phyloP scores from a whole-genome alignment of 2,113 vertebrate genomes.

The Elachura formosa region DNA sequence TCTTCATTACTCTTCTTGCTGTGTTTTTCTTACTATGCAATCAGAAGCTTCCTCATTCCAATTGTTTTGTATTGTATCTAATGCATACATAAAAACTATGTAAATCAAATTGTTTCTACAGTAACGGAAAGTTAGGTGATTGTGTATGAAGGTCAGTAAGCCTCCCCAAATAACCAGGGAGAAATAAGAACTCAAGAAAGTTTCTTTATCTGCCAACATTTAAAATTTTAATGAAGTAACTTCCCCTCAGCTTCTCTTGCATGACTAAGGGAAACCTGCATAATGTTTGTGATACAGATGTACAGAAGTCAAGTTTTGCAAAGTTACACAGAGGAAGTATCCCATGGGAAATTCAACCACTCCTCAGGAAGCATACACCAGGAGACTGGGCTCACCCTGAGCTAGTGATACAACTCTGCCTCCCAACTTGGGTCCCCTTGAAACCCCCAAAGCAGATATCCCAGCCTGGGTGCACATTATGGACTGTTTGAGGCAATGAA shows the following conservation, averaged over 20 bases:
- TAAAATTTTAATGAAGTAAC: neutral
- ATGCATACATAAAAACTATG: rapidly evolving
- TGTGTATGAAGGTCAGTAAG: neutral
- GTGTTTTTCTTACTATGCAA: neutral
- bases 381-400: neutral
- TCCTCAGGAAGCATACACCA: neutral
- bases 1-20: neutral
- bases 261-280: neutral
- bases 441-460: neutral
- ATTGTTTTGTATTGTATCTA: neutral
- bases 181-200: neutral
- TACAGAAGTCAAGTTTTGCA: neutral
- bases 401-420: neutral
- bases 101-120: neutral
- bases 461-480: neutral
- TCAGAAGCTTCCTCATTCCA: neutral
- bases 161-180: neutral
- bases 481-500: neutral
- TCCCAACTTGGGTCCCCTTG: neutral
- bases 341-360: neutral
- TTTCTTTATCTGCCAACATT: neutral
- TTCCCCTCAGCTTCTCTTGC: neutral
- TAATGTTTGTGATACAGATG: neutral
- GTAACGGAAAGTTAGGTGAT: neutral
- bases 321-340: neutral